Conservation (phyloP, 2,113 vertebrate genomes). For the Phainopepla nitens region DNA sequence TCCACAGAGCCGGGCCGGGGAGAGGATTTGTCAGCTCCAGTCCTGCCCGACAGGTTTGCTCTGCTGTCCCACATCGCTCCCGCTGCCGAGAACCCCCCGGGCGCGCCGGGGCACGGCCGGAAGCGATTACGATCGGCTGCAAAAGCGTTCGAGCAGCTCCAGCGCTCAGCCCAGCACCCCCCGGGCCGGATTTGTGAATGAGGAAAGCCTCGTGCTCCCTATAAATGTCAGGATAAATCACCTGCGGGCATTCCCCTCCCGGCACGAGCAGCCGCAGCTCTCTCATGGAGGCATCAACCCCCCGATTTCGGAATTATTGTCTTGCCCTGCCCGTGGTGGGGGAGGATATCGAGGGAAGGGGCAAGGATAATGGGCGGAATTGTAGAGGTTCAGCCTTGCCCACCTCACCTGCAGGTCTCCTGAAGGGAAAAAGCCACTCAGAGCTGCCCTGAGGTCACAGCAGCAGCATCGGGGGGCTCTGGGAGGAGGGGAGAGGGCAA, state of each 20-base stretch:
- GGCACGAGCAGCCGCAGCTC: not conserved
- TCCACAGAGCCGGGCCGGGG: not conserved
- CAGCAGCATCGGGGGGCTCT: not conserved
- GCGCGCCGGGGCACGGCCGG: conserved; percentile 63
- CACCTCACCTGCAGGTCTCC: not conserved
- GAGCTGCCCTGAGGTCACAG: not conserved
- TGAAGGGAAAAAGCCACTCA: not conserved
- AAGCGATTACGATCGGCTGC: conserved; percentile 50
- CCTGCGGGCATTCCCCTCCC: conserved; percentile 22
- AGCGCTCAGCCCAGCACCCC: conserved; percentile 31
- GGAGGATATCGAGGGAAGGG: not conserved
- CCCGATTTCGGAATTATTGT: not conserved
- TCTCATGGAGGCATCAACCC: not conserved
- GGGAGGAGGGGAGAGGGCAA: not conserved
- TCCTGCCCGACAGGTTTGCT: conserved; percentile 26
- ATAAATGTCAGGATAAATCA: conserved; percentile 49
- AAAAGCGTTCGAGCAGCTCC: conserved; percentile 3
- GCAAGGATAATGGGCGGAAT: rapidly evolving
- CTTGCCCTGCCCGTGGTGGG: not conserved
- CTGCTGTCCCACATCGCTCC: not conserved
- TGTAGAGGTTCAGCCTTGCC: not conserved
- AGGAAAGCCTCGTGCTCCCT: conserved; percentile 52
- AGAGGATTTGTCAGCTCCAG: not conserved
- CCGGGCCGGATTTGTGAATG: conserved; percentile 13
- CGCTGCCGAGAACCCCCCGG: conserved; percentile 40